phyloP scores from a whole-genome alignment of 2,888 invertebrate species.

The Caenorhabditis plicata region DNA sequence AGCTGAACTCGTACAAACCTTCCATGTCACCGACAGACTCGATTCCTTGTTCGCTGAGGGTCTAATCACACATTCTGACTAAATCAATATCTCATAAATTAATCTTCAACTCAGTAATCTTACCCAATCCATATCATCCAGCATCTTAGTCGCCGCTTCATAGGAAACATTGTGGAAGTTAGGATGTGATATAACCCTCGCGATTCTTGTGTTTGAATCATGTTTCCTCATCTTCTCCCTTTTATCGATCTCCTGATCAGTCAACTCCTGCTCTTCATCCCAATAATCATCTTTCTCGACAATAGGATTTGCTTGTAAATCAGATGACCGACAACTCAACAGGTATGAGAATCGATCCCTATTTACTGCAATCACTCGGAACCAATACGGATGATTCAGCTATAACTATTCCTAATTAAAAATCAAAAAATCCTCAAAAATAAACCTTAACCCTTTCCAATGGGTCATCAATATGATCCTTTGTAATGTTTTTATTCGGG shows the following conservation, averaged over 20 bases:
- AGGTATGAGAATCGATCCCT: conserved; percentile 22
- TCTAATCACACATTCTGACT: conserved; percentile 89
- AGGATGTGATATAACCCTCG: conserved; percentile 94
- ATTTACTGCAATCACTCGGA: conserved; percentile 19
- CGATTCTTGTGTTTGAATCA: conserved; percentile 71
- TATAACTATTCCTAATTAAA: too few species aligned
- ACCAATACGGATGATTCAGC: conserved; percentile 24
- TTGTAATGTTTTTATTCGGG: conserved; percentile 85
- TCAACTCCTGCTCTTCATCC: conserved; percentile 81
- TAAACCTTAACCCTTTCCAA: conserved; percentile 88
- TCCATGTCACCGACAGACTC: conserved; percentile 97
- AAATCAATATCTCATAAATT: background rate
- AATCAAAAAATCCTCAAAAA: too few species aligned
- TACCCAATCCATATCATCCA: conserved; percentile 84
- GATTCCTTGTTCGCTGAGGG: conserved; percentile 94
- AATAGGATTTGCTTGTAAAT: conserved; percentile 8
- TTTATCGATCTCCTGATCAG: conserved; percentile 72
- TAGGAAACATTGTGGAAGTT: conserved; percentile 94
- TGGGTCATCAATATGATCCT: conserved; percentile 82
- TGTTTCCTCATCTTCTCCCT: conserved; percentile 72
- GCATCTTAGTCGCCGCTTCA: conserved; percentile 85
- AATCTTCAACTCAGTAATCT: background rate
- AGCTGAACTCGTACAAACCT: conserved; percentile 74
- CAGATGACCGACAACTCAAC: conserved; percentile 28
- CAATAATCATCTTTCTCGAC: conserved; percentile 76